Evolutionary conservation across 2,888 invertebrate genomes (phyloP), one percentile per base, ranked within the genome.

Genomic region (Protula sp.): DNA sequence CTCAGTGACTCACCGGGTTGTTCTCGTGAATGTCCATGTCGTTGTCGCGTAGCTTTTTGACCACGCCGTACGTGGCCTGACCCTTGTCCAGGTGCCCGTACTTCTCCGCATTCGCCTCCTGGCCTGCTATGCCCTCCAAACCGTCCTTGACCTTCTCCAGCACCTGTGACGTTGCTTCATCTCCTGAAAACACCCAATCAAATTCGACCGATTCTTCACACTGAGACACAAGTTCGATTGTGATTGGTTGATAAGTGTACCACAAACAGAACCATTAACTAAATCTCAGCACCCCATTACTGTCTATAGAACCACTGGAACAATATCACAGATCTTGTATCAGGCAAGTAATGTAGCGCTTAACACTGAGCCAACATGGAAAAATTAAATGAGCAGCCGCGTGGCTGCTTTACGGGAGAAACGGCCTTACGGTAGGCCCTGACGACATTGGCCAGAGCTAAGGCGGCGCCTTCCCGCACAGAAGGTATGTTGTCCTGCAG

Each of bases 381-480:
- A n/a, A n/a, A n/a, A n/a, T n/a, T n/a, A n/a, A n/a, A n/a, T n/a
- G n/a, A n/a, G n/a, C n/a, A n/a, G n/a, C n/a, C n/a, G n/a, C n/a
- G n/a, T n/a, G n/a, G n/a, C n/a, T n/a, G n/a, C n/a, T n/a, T n/a
- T n/a, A n/a, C n/a, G n/a, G n/a, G n/a, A n/a, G n/a, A n/a, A n/a
- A n/a, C n/a, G n/a, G n/a, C 55, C 67, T 69, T 61, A 76, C 77
- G 76, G 65, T 76, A 77, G 27, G 77, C 77, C 50, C 71, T 70
- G 48, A 83, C 82, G 30, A 83, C 79, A 70, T 81, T 82, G 30
- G 80, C 77, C 29, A 85, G 67, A 4, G 84, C 81, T 5, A 81
- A 73, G 5, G 85, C 84, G n/a, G 84, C 85, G n/a, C 85, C 85
- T 70, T 85, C 84, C 26, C 85, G 71, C 2, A 85, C 85, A 9